Percentiles rank a stretch among this genome's conserved stretches.
These are phyloP conservation scores for Arnoldichthys spilopterus DNA, from an alignment of 2,797 vertebrate species.

Conservation along the genomic window DNA sequence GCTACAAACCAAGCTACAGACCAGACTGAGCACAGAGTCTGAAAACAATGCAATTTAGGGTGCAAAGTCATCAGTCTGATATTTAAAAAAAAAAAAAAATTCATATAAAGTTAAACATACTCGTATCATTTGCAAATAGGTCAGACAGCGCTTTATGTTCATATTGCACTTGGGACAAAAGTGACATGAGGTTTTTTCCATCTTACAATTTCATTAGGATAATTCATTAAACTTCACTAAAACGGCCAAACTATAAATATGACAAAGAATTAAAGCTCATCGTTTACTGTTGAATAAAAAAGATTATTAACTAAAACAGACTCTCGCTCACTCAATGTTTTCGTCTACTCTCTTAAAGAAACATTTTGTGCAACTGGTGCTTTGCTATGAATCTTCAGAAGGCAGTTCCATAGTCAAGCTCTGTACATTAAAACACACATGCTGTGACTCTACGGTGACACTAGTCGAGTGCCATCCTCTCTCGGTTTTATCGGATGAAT, in stretches of 20 bases:
- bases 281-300: constrained; percentile 14
- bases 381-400: constrained; percentile 18
- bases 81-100: constrained; percentile 6
- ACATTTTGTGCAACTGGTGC: constrained; percentile 35
- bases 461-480: neutral
- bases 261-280: constrained; percentile 40
- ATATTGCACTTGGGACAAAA: constrained; percentile 64
- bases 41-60: constrained; percentile 23
- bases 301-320: constrained; percentile 5
- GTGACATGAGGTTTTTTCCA: constrained; percentile 46
- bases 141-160: constrained; percentile 44
- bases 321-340: constrained; percentile 10
- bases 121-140: constrained; percentile 38
- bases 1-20: constrained; percentile 35
- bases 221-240: constrained; percentile 21
- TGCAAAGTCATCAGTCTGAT: constrained; percentile 30
- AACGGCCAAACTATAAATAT: constrained; percentile 32
- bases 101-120: constrained; percentile 36
- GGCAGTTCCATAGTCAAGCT: constrained; percentile 26
- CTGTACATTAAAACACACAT: constrained; percentile 19
- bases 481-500: neutral
- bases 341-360: constrained; percentile 13
- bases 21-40: constrained; percentile 34
- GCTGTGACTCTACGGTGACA: constrained; percentile 3
- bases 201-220: constrained; percentile 58